A percentile compares a stretch with the other conserved stretches of the same genome.
Conservation (phyloP, 1,140 invertebrate genomes). For the Trachelipus rathkii region DNA sequence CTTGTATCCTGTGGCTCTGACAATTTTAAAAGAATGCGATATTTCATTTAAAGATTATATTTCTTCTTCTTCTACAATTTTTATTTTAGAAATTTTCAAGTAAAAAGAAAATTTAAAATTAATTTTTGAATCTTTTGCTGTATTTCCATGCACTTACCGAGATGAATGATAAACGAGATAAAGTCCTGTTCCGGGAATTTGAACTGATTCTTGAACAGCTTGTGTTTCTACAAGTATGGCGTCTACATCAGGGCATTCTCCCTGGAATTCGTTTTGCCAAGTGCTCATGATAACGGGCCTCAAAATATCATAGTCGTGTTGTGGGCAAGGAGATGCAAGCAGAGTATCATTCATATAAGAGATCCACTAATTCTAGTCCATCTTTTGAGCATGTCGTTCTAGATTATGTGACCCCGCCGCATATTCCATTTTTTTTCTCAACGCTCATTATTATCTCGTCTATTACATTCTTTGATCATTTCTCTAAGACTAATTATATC, state of each 20-base stretch:
- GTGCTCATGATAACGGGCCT: conserved; percentile 89
- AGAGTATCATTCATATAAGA: neutral
- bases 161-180: conserved; percentile 94
- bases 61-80: no score
- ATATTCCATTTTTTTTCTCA: neutral
- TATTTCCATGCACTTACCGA: conserved; percentile 37
- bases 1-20: conserved; percentile 66
- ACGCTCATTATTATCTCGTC: conserved; percentile 44
- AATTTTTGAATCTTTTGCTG: no score
- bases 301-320: conserved; percentile 91
- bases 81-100: no score
- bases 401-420: no score
- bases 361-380: neutral
- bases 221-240: conserved; percentile 87
- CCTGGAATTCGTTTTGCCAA: conserved; percentile 94
- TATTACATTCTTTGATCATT: no score
- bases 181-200: conserved; percentile 85
- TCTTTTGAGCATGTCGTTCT: no score
- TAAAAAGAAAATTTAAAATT: no score
- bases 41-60: no score
- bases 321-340: conserved; percentile 63
- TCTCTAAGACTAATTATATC: no score
- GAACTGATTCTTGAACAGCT: conserved; percentile 88
- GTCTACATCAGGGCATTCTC: conserved; percentile 70
- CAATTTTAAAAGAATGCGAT: neutral